A percentile compares a stretch with the other conserved stretches of the same genome.
phyloP scores from a whole-genome alignment of 2,797 vertebrate species.

The Syncerus caffer region DNA sequence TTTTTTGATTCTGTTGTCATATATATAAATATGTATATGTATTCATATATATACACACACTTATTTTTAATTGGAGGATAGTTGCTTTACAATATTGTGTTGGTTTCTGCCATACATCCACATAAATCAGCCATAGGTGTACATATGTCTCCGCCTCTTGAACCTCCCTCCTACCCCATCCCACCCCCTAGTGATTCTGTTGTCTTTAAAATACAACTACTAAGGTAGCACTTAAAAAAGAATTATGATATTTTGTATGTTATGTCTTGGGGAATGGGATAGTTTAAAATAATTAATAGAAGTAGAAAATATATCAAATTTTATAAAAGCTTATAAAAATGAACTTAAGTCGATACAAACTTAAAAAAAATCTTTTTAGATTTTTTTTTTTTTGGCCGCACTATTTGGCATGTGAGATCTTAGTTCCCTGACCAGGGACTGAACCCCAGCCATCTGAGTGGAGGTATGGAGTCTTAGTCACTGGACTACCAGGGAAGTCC shows the following conservation, averaged over 20 bases:
- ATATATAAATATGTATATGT: not conserved
- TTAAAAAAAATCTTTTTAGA: not conserved
- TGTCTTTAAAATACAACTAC: conserved; percentile 18
- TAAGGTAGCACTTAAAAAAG: not conserved
- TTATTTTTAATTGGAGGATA: not conserved
- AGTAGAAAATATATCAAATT: not conserved
- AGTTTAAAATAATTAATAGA: conserved; percentile 2
- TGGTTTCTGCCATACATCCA: not conserved
- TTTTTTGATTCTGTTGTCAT: not conserved
- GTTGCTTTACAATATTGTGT: not conserved
- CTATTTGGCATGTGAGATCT: not conserved
- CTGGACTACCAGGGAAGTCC: not conserved
- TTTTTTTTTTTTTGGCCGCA: not conserved
- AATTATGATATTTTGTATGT: not conserved
- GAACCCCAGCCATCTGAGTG: not conserved
- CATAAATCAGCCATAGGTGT: not conserved
- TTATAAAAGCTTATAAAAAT: not conserved
- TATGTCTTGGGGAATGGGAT: not conserved
- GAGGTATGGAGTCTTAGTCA: not conserved
- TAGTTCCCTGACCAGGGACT: not conserved
- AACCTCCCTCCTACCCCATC: not conserved
- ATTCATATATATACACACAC: not conserved
- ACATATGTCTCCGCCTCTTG: not conserved
- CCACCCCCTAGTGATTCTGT: not conserved
- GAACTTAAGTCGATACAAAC: not conserved